Conservation (phyloP, 53 echinoderm and acorn worm genomes). For the Stichopus horrens region DNA sequence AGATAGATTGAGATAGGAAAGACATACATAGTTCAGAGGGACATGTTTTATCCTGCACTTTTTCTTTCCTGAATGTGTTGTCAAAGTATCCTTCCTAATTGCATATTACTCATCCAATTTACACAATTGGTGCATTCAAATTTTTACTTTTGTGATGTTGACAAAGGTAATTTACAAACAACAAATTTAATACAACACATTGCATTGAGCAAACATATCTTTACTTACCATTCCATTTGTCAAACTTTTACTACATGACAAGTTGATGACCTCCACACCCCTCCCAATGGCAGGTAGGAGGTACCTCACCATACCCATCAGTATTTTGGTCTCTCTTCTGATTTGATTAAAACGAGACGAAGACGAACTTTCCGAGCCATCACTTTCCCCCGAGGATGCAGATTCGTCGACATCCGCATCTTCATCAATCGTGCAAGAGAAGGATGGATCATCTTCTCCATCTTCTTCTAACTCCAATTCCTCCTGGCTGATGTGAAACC, state of each 20-base stretch:
- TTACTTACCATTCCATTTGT: conserved; percentile 85
- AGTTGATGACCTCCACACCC: conserved; percentile 70
- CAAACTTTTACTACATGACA: conserved; percentile 78
- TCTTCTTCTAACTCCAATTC: conserved; percentile 54
- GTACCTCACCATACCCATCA: conserved; percentile 72
- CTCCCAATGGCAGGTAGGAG: conserved; percentile 79
- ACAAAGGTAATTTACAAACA: too few relatives aligned
- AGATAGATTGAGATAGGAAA: too few relatives aligned
- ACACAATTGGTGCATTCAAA: too few relatives aligned
- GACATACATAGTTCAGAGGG: too few relatives aligned
- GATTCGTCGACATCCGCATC: conserved; percentile 97
- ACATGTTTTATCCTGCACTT: too few relatives aligned
- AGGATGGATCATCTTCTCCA: conserved; percentile 1
- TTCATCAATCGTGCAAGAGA: conserved; percentile 72
- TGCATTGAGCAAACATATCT: too few relatives aligned
- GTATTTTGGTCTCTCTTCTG: conserved; percentile 77
- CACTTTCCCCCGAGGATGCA: conserved; percentile 82
- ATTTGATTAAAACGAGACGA: conserved; percentile 61
- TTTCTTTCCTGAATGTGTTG: too few relatives aligned
- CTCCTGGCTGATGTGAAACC: conserved; percentile 43
- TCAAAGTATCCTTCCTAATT: too few relatives aligned
- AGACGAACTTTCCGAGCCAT: conserved; percentile 26
- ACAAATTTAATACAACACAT: too few relatives aligned
- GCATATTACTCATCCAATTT: too few relatives aligned
- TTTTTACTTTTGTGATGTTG: too few relatives aligned